Percentiles rank a stretch among this genome's conserved stretches.
Evolutionary conservation across 2,113 vertebrate species (phyloP).

Genomic region (Mandrillus leucophaeus): DNA sequence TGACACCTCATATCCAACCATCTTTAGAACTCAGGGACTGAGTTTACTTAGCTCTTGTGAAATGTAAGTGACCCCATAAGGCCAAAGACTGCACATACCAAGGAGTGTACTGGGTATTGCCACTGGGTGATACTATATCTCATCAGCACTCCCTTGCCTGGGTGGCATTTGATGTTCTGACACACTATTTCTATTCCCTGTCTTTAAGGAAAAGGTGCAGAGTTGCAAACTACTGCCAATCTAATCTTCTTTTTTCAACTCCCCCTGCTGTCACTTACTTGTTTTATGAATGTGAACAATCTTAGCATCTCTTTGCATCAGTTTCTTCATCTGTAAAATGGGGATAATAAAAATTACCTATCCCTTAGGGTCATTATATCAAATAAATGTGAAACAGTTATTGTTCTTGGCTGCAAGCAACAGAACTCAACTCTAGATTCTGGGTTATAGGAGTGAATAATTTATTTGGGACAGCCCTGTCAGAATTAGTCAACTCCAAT

Average conservation of each 20-base stretch:
- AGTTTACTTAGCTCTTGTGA: background rate
- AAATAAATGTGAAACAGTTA: background rate
- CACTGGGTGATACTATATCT: background rate
- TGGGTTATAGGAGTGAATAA: background rate
- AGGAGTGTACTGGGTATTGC: background rate
- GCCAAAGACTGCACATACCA: background rate
- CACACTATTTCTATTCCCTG: background rate
- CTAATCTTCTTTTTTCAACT: background rate
- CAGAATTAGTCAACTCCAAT: background rate
- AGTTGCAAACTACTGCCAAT: background rate
- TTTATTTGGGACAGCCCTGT: background rate
- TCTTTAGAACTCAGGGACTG: background rate
- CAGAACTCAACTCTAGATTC: background rate
- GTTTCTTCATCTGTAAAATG: conserved; percentile 11
- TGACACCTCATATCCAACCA: background rate
- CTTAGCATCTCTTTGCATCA: background rate
- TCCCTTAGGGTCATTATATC: background rate
- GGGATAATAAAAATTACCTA: background rate
- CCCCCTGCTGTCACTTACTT: background rate
- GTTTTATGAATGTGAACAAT: background rate
- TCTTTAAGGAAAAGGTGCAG: background rate
- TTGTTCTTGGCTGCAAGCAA: background rate
- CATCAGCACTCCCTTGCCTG: background rate
- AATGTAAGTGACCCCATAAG: background rate
- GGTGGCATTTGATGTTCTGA: background rate